These are phyloP conservation scores for Achroia grisella DNA, from an alignment of 1,140 invertebrate genomes.

Conservation along the genomic window DNA sequence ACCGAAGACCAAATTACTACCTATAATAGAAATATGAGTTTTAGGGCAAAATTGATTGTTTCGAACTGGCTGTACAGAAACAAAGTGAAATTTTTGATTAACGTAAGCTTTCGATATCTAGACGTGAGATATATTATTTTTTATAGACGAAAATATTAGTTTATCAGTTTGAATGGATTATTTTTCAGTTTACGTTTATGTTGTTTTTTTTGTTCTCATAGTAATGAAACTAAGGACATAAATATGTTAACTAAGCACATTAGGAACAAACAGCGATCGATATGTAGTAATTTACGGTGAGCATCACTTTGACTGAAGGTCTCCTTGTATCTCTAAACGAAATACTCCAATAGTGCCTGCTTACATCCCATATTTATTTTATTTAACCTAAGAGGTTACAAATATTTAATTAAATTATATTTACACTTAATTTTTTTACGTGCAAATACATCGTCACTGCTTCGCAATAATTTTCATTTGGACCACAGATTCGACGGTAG, in stretches of 20 bases:
- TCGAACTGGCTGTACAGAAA: no score
- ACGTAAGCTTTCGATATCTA: no score
- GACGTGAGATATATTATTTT: no score
- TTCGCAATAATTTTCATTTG: constrained; percentile 17
- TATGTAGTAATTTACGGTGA: constrained; percentile 25
- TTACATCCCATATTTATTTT: background rate
- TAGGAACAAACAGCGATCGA: constrained; percentile 19
- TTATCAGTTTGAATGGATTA: no score
- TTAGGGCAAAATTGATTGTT: constrained; percentile 1
- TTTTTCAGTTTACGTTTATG: no score
- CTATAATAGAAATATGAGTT: constrained; percentile 15
- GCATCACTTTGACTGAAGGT: constrained; percentile 20
- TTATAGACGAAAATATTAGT: background rate
- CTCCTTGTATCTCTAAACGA: constrained; percentile 27
- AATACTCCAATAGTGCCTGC: constrained; percentile 12
- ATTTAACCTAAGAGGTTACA: background rate
- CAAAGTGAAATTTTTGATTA: no score
- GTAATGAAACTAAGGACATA: no score
- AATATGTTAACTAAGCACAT: constrained; percentile 19
- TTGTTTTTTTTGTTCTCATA: no score
- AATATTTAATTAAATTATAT: no score
- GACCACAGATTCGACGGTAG: constrained; percentile 21
- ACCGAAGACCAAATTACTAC: constrained; percentile 14
- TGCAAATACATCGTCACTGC: constrained; percentile 6
- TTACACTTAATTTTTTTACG: background rate